These are phyloP conservation scores for Pterocles orientalis DNA, from an alignment of 2,113 vertebrate species.

Conservation along the genomic window DNA sequence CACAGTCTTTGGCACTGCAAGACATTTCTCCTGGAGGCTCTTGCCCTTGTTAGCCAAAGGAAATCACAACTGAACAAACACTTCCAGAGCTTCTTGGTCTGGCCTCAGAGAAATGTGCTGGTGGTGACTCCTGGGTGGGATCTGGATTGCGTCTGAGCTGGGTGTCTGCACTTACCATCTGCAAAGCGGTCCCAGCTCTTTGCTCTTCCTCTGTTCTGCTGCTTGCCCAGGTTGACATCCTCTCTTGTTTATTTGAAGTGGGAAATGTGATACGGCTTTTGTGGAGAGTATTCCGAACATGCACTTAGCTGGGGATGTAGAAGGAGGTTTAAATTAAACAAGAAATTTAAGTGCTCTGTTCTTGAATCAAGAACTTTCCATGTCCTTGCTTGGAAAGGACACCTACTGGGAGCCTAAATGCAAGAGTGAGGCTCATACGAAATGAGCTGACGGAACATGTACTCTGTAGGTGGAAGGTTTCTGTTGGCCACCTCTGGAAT, in stretches of 20 bases:
- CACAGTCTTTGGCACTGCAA: not conserved
- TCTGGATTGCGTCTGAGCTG: not conserved
- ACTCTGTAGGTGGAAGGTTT: not conserved
- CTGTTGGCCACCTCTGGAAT: not conserved
- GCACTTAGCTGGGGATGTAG: not conserved
- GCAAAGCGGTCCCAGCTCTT: not conserved
- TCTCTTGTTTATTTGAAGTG: not conserved
- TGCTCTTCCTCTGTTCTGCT: not conserved
- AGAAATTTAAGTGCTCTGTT: not conserved
- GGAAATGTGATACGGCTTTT: not conserved
- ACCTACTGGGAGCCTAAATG: not conserved
- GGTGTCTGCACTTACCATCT: not conserved
- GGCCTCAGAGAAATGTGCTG: not conserved
- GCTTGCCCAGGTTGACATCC: not conserved
- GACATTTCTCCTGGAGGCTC: not conserved
- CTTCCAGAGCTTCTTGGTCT: not conserved
- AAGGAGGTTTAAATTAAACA: not conserved
- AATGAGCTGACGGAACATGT: not conserved
- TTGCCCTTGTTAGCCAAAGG: not conserved
- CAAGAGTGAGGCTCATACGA: not conserved
- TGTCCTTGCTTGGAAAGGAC: not conserved
- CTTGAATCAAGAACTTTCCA: not conserved
- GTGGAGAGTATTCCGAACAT: not conserved
- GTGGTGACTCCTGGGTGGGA: not conserved
- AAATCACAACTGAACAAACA: not conserved